Percentiles rank a stretch among this genome's conserved stretches.
These are phyloP conservation scores for Sebastes nivosus DNA, from an alignment of 2,797 vertebrate genomes.

Conservation along the genomic window DNA sequence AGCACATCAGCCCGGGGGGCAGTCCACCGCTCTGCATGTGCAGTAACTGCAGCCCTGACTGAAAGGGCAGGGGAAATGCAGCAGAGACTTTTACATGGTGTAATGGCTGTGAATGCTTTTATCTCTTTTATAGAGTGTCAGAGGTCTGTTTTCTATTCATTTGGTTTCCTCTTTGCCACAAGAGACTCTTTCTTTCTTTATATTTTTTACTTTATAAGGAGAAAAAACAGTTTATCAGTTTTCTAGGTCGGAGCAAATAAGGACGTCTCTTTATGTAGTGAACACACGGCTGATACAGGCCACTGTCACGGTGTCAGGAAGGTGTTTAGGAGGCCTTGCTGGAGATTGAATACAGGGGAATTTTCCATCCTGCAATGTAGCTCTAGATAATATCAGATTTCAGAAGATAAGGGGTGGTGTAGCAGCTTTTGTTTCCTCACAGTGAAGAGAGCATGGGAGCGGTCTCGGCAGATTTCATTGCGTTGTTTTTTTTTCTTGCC, in stretches of 20 bases:
- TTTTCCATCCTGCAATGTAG: background rate
- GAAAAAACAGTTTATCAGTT: conserved; percentile 24
- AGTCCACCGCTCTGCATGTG: conserved; percentile 18
- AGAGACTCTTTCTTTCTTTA: conserved; percentile 23
- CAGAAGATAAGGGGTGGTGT: background rate
- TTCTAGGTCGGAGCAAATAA: conserved; percentile 43
- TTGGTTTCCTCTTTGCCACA: conserved; percentile 31
- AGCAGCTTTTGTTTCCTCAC: background rate
- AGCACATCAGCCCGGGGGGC: conserved; percentile 35
- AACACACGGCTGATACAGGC: conserved; percentile 1
- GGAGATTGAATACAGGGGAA: background rate
- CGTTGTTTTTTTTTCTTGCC: background rate
- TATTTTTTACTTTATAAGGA: conserved; percentile 33
- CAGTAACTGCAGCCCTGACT: conserved; percentile 12
- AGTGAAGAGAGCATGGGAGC: background rate
- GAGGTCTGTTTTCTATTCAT: conserved; percentile 48
- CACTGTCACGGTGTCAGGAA: background rate
- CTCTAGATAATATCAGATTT: background rate
- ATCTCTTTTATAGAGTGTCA: conserved; percentile 51
- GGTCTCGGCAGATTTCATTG: background rate
- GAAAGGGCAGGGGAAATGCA: conserved; percentile 57
- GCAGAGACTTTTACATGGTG: conserved; percentile 57
- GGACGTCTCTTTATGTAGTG: conserved; percentile 10
- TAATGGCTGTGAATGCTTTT: conserved; percentile 59
- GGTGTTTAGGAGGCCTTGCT: conserved; percentile 4